phyloP scores from a whole-genome alignment of 2,113 vertebrate genomes.

The Crotophaga sulcirostris region DNA sequence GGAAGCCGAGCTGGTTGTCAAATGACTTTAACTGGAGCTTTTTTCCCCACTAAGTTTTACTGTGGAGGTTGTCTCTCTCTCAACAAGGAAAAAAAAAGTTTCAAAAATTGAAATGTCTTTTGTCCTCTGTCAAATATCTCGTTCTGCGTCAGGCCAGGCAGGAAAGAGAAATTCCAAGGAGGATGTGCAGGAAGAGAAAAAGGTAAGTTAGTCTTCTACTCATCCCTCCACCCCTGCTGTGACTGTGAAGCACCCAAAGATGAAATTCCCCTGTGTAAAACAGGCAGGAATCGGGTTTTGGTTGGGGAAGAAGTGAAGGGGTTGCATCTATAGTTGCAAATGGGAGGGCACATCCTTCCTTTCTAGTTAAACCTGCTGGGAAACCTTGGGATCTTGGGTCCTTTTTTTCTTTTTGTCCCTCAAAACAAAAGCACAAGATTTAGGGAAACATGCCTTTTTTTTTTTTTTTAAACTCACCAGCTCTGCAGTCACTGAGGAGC shows the following conservation, averaged over 20 bases:
- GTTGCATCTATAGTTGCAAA: not conserved
- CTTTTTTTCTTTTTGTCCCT: not conserved
- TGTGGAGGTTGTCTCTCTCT: constrained; percentile 7
- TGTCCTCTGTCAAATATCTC: not conserved
- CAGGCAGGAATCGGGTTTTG: not conserved
- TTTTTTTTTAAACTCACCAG: not conserved
- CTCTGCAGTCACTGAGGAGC: constrained; percentile 4
- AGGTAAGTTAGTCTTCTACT: not conserved
- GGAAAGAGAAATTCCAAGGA: not conserved
- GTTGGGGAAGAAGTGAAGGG: not conserved
- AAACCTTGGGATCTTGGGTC: not conserved
- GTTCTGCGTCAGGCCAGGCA: not conserved
- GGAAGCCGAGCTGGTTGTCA: not conserved
- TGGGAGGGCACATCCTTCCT: not conserved
- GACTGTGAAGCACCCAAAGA: not conserved
- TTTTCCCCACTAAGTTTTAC: constrained; percentile 2
- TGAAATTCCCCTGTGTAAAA: not conserved
- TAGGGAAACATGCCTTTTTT: not conserved
- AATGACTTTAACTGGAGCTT: not conserved
- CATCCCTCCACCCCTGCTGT: not conserved
- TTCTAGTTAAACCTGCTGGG: not conserved
- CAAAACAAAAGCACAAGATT: not conserved
- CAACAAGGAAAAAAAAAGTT: not conserved
- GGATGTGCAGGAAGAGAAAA: not conserved
- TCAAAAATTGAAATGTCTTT: constrained; percentile 11